These are phyloP conservation scores for Heliconius hortense DNA, from an alignment of 2,888 invertebrate species.

Conservation along the genomic window DNA sequence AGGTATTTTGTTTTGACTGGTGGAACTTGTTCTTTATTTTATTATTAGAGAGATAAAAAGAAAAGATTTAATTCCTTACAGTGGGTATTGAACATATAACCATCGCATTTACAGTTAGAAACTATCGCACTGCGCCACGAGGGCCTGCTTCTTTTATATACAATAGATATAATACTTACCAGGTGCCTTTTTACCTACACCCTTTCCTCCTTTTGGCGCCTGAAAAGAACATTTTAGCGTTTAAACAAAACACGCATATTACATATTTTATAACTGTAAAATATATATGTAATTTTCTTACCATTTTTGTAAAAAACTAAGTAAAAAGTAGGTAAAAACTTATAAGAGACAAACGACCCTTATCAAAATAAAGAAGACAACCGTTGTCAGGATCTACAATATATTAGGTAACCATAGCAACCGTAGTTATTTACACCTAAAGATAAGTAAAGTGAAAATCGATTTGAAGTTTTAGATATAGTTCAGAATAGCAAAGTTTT, in stretches of 20 bases:
- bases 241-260: not conserved
- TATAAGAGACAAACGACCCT: not conserved
- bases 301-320: conserved; percentile 17
- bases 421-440: conserved; percentile 17
- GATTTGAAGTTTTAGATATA: not conserved
- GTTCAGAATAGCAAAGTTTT: not conserved
- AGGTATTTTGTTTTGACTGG: too few species aligned
- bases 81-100: not conserved
- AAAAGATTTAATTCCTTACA: not conserved
- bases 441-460: conserved; percentile 24
- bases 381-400: conserved; percentile 30
- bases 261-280: not conserved
- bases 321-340: not conserved
- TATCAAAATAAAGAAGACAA: conserved; percentile 30
- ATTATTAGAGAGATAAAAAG: not conserved
- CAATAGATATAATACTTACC: conserved; percentile 50
- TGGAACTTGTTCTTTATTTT: too few species aligned
- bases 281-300: conserved; percentile 5
- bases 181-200: conserved; percentile 65
- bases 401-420: conserved; percentile 30
- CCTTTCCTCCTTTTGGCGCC: conserved; percentile 70
- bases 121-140: not conserved
- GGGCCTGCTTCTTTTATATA: not conserved
- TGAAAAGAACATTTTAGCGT: conserved; percentile 46
- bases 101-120: not conserved